Evolutionary conservation across 1,140 invertebrate genomes (phyloP).

Genomic region (Drosophila takahashii): DNA sequence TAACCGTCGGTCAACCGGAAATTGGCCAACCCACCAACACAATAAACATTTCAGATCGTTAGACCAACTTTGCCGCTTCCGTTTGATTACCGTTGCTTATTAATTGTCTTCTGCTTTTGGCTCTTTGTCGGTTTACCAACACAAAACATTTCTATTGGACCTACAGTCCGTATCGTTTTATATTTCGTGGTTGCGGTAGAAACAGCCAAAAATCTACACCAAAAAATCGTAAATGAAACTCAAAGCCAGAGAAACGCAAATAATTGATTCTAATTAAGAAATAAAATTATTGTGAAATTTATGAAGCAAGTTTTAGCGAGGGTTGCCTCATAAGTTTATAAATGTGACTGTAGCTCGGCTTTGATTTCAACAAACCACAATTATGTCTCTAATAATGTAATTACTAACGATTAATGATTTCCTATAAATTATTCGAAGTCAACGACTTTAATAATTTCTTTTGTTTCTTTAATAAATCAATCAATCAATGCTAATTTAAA

Average conservation of each 20-base stretch:
- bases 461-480: neutral
- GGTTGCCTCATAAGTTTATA: conserved; percentile 13
- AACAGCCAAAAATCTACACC: conserved; percentile 17
- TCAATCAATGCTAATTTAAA: neutral
- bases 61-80: conserved; percentile 60
- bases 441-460: conserved; percentile 2
- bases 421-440: neutral
- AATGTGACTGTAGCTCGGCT: conserved; percentile 4
- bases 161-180: conserved; percentile 29
- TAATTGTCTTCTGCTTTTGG: conserved; percentile 19
- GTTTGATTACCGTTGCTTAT: conserved; percentile 68
- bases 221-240: conserved; percentile 52
- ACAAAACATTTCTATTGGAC: conserved; percentile 1
- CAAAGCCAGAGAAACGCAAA: conserved; percentile 13
- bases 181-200: conserved; percentile 25
- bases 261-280: conserved; percentile 63
- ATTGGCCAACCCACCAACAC: conserved; percentile 58
- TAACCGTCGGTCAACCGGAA: conserved; percentile 62
- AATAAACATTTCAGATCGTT: conserved; percentile 30
- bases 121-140: conserved; percentile 15
- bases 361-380: conserved; percentile 7
- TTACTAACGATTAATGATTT: neutral
- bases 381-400: neutral
- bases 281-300: conserved; percentile 45
- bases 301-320: conserved; percentile 30